A percentile compares a stretch with the other conserved stretches of the same genome.
phyloP scores from a whole-genome alignment of 2,888 invertebrate genomes.

The Branchinecta sandiegonensis region DNA sequence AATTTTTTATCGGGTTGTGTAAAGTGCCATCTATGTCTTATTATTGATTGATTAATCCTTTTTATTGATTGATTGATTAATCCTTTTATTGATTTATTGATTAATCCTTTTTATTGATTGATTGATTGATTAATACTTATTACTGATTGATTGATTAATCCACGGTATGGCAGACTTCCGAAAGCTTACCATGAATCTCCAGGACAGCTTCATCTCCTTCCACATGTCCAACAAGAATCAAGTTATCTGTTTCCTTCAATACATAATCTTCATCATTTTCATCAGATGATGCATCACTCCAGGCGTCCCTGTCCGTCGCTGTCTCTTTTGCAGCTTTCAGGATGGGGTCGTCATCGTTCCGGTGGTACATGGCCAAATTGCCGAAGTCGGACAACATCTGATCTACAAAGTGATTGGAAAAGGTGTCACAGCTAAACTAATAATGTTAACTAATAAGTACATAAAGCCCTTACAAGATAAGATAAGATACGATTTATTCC shows the following conservation, averaged over 20 bases:
- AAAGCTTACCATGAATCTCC: constrained; percentile 62
- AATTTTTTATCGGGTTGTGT: no score
- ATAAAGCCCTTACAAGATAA: no score
- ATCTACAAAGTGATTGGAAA: neutral
- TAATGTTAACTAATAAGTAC: no score
- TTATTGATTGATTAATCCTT: no score
- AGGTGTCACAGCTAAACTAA: no score
- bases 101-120: no score
- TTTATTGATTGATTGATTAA: no score
- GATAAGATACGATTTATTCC: no score
- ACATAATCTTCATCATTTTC: constrained; percentile 69
- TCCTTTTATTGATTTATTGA: no score
- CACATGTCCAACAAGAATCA: constrained; percentile 71
- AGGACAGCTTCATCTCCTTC: constrained; percentile 70
- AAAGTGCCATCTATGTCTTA: no score
- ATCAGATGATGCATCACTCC: constrained; percentile 43
- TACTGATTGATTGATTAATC: no score
- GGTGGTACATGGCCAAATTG: constrained; percentile 32
- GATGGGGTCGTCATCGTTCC: constrained; percentile 36
- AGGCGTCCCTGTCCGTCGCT: constrained; percentile 20
- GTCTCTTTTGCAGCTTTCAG: constrained; percentile 14
- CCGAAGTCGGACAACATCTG: constrained; percentile 3
- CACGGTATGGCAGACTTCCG: constrained; percentile 5
- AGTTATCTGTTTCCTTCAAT: constrained; percentile 74
- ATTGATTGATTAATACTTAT: no score